phyloP scores from a whole-genome alignment of 2,888 invertebrate genomes.

The Danaus chrysippus region DNA sequence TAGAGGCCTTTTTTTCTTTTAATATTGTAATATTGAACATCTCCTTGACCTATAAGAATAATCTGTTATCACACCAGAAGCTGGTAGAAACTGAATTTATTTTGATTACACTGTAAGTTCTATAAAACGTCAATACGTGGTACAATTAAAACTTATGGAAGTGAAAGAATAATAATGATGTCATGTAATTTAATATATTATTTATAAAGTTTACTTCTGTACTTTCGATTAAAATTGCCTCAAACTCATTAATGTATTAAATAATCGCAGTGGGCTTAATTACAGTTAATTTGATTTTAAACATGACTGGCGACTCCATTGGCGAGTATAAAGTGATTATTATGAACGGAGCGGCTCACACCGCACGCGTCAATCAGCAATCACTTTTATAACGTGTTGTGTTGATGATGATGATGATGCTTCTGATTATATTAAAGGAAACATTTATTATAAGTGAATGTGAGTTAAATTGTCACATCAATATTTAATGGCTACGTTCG shows the following conservation, averaged over 20 bases:
- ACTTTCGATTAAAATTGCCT: slow-evolving; percentile 17
- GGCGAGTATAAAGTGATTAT: slow-evolving; percentile 20
- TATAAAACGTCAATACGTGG: neutral
- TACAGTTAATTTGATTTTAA: slow-evolving; percentile 27
- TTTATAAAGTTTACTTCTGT: slow-evolving; percentile 11
- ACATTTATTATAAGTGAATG: neutral
- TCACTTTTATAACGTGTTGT: slow-evolving; percentile 8
- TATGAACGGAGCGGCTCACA: slow-evolving; percentile 10
- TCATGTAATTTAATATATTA: slow-evolving; percentile 2
- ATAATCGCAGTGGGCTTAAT: slow-evolving; percentile 25
- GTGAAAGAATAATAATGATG: neutral
- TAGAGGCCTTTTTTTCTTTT: slow-evolving; percentile 6
- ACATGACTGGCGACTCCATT: slow-evolving; percentile 13
- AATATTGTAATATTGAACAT: slow-evolving; percentile 9
- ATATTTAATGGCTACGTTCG: neutral
- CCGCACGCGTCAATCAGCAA: slow-evolving; percentile 13
- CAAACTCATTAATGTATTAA: slow-evolving; percentile 23
- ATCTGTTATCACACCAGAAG: neutral
- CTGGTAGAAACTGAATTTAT: neutral
- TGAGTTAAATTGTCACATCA: neutral
- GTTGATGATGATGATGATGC: neutral
- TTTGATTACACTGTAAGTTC: neutral
- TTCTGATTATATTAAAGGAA: slow-evolving; percentile 2
- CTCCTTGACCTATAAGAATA: neutral
- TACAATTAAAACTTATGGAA: neutral